Base-by-base conservation (phyloP, 2,888 invertebrate species). In the Idaea aversata region DNA sequence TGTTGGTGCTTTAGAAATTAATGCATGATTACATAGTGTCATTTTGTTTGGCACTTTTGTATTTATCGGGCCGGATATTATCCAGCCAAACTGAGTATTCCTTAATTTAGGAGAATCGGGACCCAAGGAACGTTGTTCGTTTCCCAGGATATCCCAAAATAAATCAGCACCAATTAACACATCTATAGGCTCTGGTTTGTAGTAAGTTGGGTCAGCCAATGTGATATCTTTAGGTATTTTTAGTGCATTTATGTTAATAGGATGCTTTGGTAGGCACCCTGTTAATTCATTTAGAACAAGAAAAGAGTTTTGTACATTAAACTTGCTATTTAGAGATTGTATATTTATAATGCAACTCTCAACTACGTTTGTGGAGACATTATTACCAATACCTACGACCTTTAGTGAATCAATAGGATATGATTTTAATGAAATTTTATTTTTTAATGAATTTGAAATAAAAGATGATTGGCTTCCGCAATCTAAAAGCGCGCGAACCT, bases 21-120 rank as follows among this genome's bases (percentile, higher is more conserved):
- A 5, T 15, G 64, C 57, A 58, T 72, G 57, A 66, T 69, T 65
- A n/a, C 71, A 71, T 5, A 36, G 36, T 36, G 36, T 36, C 36
- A 36, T 36, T 36, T 36, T 36, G 36, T 6, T 36, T 36, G 36
- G 6, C 36, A 36, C 36, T 5, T 36, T 36, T 36, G 36, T 34
- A 79, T 63, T 25, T n/a, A n/a, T n/a, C n/a, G n/a, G n/a, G n/a
- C n/a, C n/a, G n/a, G n/a, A n/a, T n/a, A n/a, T n/a, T n/a, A 78
- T 7, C 77, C 77, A 79, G 5, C 78, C 77, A 15, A 78, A 35
- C 2, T 72, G n/a, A 0, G 78, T 63, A 15, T 59, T 71, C 59
- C 62, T 61, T 15, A 77, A 59, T 5, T 66, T 71, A n/a, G 75
- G 72, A 15, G 61, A 68, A 3, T 70, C 61, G 0, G 61, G 25